Evolutionary conservation across 64 coral and sea anemone species (phyloP), one percentile per base, ranked within the genome.

Genomic region (Montipora cactus): DNA sequence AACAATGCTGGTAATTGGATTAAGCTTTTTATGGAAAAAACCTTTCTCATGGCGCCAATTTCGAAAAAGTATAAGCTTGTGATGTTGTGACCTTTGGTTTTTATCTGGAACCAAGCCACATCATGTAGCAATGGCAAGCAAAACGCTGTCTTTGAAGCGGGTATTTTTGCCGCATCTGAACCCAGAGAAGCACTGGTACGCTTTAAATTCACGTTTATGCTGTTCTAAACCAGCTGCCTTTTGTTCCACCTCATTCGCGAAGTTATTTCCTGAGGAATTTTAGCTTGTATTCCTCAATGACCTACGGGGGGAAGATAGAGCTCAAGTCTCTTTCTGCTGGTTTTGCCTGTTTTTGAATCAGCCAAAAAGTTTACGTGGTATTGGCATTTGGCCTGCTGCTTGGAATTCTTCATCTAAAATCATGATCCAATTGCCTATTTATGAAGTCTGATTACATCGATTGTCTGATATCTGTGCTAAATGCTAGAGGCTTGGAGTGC

Each of bases 161-260:
- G 81, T 87, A 16, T 50, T 87, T n/a, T 87, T 45, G 48, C 58
- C 81, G 21, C 59, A 87, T 45, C 49, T 87, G 69, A 47, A 70
- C 44, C 84, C 66, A 47, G 69, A 44, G 49, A 87, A 87, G 84
- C 48, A 48, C 13, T 87, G 84, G 84, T 87, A 87, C 48, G 84
- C 84, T 72, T 70, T 87, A 19, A 87, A 87, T 87, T 49, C 68
- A 45, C 19, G 37, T 20, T 71, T 87, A 67, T 87, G 84, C 49
- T 67, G 84, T 19, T 72, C 23, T 46, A 87, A 84, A 84, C 81
- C 81, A 64, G 21, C 53, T 44, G 44, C 58, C 37, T 84, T 84
- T 46, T 59, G 52, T 25, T 67, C 57, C 19, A 67, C 81, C 19
- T 23, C 18, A 25, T 84, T 59, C 18, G 59, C 52, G 13, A 61